A percentile compares a stretch with the other conserved stretches of the same genome.
These are phyloP conservation scores for Thysanoteuthis rhombus DNA, from an alignment of 2,888 invertebrate species.

Conservation along the genomic window DNA sequence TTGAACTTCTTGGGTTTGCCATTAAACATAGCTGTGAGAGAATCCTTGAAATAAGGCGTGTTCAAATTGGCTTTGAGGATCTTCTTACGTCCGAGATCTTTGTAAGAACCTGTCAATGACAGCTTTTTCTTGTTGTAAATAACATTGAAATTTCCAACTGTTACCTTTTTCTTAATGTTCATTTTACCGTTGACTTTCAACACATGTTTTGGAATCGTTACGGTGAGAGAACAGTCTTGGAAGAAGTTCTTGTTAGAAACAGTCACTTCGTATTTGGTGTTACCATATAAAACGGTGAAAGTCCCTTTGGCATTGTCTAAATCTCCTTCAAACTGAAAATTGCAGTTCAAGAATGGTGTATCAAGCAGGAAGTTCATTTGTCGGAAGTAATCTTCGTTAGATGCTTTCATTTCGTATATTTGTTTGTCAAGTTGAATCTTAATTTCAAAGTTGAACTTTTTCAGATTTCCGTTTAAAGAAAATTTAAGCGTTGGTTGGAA, in stretches of 20 bases:
- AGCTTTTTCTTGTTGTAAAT: neutral
- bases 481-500: neutral
- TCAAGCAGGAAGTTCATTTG: neutral
- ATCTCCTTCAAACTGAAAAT: neutral
- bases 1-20: constrained; percentile 25
- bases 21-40: neutral
- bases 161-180: neutral
- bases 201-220: neutral
- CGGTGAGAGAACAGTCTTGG: neutral
- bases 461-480: no score
- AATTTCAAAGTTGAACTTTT: neutral
- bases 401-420: neutral
- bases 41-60: neutral
- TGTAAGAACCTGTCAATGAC: neutral
- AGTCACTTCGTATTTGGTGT: neutral
- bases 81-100: neutral
- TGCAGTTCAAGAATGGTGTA: neutral
- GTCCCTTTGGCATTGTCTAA: neutral
- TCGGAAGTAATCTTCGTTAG: neutral
- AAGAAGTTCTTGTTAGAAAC: neutral
- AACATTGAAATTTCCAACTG: neutral
- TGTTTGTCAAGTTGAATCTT: neutral
- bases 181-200: neutral
- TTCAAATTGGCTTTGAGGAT: neutral
- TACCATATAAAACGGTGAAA: neutral